Evolutionary conservation across 2,888 invertebrate species (phyloP).

Genomic region (Parnassius mnemosyne): DNA sequence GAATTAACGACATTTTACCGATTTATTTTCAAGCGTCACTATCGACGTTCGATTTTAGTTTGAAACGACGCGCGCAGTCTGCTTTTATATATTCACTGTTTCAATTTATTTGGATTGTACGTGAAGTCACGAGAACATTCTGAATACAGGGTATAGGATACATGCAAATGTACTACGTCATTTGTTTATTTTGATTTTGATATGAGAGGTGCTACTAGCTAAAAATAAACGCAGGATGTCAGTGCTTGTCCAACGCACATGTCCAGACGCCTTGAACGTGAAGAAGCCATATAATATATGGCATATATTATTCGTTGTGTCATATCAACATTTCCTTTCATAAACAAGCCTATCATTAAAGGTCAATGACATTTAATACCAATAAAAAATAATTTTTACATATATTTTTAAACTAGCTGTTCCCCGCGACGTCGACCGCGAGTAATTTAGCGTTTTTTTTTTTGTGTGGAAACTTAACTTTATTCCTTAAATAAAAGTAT

Average conservation of each 20-base stretch:
- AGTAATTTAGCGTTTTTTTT: too few species aligned
- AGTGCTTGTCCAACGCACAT: not conserved
- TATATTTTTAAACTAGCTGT: too few species aligned
- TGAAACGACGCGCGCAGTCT: conserved; percentile 32
- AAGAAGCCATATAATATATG: too few species aligned
- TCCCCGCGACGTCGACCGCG: too few species aligned
- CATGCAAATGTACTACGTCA: conserved; percentile 16
- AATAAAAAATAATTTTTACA: too few species aligned
- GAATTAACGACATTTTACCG: conserved; percentile 56
- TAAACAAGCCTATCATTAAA: too few species aligned
- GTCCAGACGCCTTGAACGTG: not conserved
- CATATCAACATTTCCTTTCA: not conserved
- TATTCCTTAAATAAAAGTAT: too few species aligned
- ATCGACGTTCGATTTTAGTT: conserved; percentile 34
- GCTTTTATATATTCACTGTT: conserved; percentile 40
- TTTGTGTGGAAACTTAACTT: too few species aligned
- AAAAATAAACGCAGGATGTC: conserved; percentile 8
- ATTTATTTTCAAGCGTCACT: not conserved
- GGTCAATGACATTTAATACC: too few species aligned
- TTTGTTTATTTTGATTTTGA: conserved; percentile 21
- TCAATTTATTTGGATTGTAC: conserved; percentile 38
- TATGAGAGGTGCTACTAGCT: conserved; percentile 7
- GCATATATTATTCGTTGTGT: not conserved
- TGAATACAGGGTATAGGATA: conserved; percentile 34
- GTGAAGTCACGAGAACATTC: conserved; percentile 40